Percentiles rank a stretch among this genome's conserved stretches.
Conservation (phyloP, 2,888 invertebrate genomes). For the Orchesella flavescens region DNA sequence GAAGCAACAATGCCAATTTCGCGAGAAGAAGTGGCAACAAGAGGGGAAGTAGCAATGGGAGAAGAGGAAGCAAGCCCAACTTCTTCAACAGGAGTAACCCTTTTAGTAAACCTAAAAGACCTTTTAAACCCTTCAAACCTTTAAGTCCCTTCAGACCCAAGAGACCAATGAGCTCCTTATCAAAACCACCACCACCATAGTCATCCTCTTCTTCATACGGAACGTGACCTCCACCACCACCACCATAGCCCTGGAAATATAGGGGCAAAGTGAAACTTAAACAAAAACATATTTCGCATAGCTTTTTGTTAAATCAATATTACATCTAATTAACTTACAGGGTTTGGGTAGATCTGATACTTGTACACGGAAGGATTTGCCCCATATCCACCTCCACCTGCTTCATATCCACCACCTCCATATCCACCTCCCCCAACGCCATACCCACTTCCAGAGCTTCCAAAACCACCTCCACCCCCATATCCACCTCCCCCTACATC, state of each 20-base stretch:
- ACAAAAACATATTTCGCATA: not conserved
- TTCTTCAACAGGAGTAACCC: slow-evolving; percentile 60
- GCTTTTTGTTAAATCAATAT: not conserved
- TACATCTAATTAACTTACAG: slow-evolving; percentile 27
- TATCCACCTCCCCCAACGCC: slow-evolving; percentile 39
- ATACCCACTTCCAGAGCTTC: slow-evolving; percentile 27
- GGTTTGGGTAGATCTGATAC: slow-evolving; percentile 61
- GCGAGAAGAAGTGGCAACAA: slow-evolving; percentile 54
- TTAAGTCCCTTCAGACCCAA: slow-evolving; percentile 64
- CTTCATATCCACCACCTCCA: slow-evolving; percentile 36
- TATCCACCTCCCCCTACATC: slow-evolving; percentile 46
- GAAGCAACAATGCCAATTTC: slow-evolving; percentile 48
- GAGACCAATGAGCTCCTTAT: slow-evolving; percentile 64
- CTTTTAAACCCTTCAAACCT: slow-evolving; percentile 64
- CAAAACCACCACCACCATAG: slow-evolving; percentile 51
- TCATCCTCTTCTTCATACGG: slow-evolving; percentile 61
- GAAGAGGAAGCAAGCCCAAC: slow-evolving; percentile 48
- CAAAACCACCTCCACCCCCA: slow-evolving; percentile 42
- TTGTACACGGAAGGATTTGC: slow-evolving; percentile 49
- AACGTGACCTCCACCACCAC: slow-evolving; percentile 29
- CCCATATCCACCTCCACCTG: slow-evolving; percentile 16
- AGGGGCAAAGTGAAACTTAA: not conserved
- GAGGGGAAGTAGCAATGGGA: slow-evolving; percentile 52
- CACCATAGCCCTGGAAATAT: slow-evolving; percentile 6
- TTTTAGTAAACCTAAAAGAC: slow-evolving; percentile 52